Evolutionary conservation across 1,140 invertebrate species (phyloP), one percentile per base, ranked within the genome.

Genomic region (Bombus pyrosoma): DNA sequence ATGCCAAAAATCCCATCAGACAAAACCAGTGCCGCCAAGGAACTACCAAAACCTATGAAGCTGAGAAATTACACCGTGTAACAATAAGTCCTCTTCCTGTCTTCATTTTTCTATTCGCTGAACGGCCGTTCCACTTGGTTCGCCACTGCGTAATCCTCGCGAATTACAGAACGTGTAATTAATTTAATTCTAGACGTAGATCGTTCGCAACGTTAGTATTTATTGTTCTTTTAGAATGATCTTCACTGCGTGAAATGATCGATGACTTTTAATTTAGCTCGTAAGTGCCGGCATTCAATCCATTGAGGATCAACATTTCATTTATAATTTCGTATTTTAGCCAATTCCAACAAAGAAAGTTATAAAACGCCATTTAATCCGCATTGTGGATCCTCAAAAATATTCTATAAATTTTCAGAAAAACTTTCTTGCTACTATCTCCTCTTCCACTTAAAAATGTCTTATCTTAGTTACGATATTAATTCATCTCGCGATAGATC

Each of bases 1-100:
- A 90, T 92, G 83, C 89, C 91, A 68, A 86, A 75, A 69, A n/a
- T 93, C 32, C 73, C 57, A 59, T 89, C 85, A 25, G 83, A 92
- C 41, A 69, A 88, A 81, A 78, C 75, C 18, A 41, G 32, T 13
- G 69, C 86, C 37, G 57, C 87, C 68, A 86, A 87, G 13, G 90
- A 93, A 91, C 73, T 93, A 73, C 92, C 93, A 28, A 93, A 87
- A 86, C 93, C 93, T 37, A 86, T 91, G 72, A 86, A 86, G 74
- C 68, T n/a, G 37, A 64, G 66, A 39, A 84, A 68, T 75, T 53
- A 71, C 34, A 71, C 64, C 69, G 80, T 79, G 72, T 89, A 69
- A 86, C 6, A 62, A n/a, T 62, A 66, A 86, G 39, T 32, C 34
- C 75, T 76, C 39, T 34, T 47, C 9, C 22, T 41, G 39, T 68